Evolutionary conservation across 37 sponge, comb jelly and placozoan genomes (phyloP).

Genomic region (Oscarella lobularis): DNA sequence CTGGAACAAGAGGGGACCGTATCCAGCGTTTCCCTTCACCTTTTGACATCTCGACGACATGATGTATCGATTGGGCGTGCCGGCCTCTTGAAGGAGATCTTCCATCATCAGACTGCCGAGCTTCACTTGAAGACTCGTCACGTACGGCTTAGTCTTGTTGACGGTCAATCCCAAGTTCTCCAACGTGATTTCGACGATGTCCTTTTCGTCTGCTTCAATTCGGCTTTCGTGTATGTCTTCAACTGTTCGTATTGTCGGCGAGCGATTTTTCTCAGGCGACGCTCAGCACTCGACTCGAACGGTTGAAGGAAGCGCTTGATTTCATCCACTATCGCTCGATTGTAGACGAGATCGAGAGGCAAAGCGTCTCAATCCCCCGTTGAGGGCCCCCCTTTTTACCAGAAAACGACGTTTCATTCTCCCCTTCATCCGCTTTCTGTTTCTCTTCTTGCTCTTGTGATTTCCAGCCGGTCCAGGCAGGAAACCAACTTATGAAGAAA

Average conservation of each 20-base stretch:
- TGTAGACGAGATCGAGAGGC: slow-evolving; percentile 69
- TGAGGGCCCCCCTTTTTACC: too few relatives aligned
- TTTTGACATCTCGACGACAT: too few relatives aligned
- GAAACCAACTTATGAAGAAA: slow-evolving; percentile 48
- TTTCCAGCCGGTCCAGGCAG: slow-evolving; percentile 40
- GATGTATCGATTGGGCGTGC: too few relatives aligned
- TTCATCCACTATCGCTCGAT: slow-evolving; percentile 12
- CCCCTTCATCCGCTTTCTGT: not conserved
- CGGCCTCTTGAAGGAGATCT: too few relatives aligned
- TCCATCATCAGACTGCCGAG: slow-evolving; percentile 63
- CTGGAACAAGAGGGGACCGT: too few relatives aligned
- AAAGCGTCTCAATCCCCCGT: too few relatives aligned
- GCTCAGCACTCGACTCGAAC: not conserved
- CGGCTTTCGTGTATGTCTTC: slow-evolving; percentile 29
- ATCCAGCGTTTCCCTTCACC: too few relatives aligned
- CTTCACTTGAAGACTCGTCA: too few relatives aligned
- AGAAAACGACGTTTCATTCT: not conserved
- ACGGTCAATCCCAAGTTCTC: slow-evolving; percentile 37
- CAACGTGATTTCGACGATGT: slow-evolving; percentile 34
- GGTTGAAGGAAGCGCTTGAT: slow-evolving; percentile 31
- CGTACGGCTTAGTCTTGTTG: too few relatives aligned
- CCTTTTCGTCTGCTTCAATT: slow-evolving; percentile 24
- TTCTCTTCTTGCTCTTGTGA: not conserved
- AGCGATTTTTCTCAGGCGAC: not conserved
- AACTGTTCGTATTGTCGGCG: slow-evolving; percentile 19